Percentiles rank a stretch among this genome's conserved stretches.
Evolutionary conservation across 2,888 invertebrate genomes (phyloP).

Genomic region (Crossocerus cetratus): DNA sequence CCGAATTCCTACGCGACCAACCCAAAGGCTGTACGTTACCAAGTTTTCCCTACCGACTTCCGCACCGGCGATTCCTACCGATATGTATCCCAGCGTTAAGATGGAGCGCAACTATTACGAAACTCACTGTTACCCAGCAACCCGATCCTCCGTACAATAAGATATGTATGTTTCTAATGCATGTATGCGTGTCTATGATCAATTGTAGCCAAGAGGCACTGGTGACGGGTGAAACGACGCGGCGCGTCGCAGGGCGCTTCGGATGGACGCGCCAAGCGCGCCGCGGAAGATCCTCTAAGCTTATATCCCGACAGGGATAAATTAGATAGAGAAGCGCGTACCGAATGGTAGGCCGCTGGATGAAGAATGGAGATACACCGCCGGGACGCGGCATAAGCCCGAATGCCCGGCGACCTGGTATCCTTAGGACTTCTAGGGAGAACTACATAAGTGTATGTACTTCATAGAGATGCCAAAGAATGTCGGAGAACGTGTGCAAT

Average conservation of each 20-base stretch:
- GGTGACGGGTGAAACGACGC: no score
- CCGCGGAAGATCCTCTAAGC: conserved; percentile 10
- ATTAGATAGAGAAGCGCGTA: conserved; percentile 17
- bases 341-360: conserved; percentile 21
- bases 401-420: conserved; percentile 24
- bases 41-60: conserved; percentile 18
- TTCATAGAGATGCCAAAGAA: conserved; percentile 71
- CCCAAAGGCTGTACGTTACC: conserved; percentile 57
- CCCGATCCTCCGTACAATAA: conserved; percentile 24
- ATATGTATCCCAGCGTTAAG: no score
- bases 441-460: conserved; percentile 42
- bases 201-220: conserved; percentile 7
- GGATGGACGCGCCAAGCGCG: background rate
- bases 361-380: conserved; percentile 25
- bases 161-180: conserved; percentile 48
- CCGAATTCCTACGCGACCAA: conserved; percentile 46
- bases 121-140: conserved; percentile 39
- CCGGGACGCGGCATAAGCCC: conserved; percentile 20
- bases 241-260: conserved; percentile 13
- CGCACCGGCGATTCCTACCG: conserved; percentile 6
- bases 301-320: conserved; percentile 1
- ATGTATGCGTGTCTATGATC: conserved; percentile 41
- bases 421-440: conserved; percentile 30
- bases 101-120: background rate
- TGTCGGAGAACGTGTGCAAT: conserved; percentile 65